Evolutionary conservation across 2,797 vertebrate species (phyloP), one percentile per base, ranked within the genome.

Genomic region (Tamandua tetradactyla): DNA sequence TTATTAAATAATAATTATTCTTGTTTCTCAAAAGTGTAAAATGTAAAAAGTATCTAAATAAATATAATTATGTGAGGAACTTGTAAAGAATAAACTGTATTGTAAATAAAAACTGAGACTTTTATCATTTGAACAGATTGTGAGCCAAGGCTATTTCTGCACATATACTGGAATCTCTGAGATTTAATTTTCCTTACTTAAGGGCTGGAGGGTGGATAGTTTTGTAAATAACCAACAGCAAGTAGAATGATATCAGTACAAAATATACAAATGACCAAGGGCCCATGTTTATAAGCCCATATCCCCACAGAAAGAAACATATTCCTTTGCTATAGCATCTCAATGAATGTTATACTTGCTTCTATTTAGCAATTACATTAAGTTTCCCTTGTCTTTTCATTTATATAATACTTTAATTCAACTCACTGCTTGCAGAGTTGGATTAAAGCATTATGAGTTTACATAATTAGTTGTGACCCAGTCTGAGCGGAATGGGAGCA

Each of bases 31-130:
- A 55, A 95, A 94, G 95, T 93, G 94, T 61, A 83, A 66, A 68
- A 62, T 66, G 87, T 97, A 94, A 89, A 95, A 97, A 95, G 90
- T 87, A 97, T 97, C 98, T 93, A 97, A 95, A 97, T 95, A 91
- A 89, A 84, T 75, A 61, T 66, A 30, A 90, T 40, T 91, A 85
- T 87, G 89, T 76, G 92, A 55, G 59, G 97, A 76, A 52, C n/a
- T 76, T 96, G 91, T 97, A 97, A 97, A 97, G 96, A 37, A 97
- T 96, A 95, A 89, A 96, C 35, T 68, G 78, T 94, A 97, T 35
- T 32, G 8, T 61, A 42, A 81, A 42, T 40, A 18, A 30, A 5
- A 42, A 42, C 1, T 40, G 15, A 30, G 30, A 42, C 17, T 81
- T 79, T 23, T 61, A 23, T 61, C 15, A 42, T 62, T 32, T 81